Evolutionary conservation across 1,140 invertebrate genomes (phyloP), one percentile per base, ranked within the genome.

Genomic region (Drosophila funebris): DNA sequence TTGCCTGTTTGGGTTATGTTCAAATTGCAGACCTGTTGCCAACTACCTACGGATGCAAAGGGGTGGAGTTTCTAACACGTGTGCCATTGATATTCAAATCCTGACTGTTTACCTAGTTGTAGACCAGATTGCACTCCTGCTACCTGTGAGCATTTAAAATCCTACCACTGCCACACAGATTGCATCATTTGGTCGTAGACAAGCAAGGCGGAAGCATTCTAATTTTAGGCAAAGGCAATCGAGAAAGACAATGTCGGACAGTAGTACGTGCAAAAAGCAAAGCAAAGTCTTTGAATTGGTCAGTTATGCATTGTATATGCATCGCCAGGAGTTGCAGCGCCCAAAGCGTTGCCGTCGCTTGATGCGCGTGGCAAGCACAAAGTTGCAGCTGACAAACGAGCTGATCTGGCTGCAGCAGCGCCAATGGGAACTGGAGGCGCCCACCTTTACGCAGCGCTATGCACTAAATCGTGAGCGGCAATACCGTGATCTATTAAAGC

Each of bases 361-460:
- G 27, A 82, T 82, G 83, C 63, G 68, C 9, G 43, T 87, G 18
- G 72, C 62, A 44, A 58, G 27, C 60, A 87, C 83, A 67, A 82
- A 87, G 48, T 9, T 82, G 63, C 64, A 58, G 33, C 58, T 88
- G 78, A 88, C 84, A 63, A 68, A 87, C 50, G 82, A 78, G 60
- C 76, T 87, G 72, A 87, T 82, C 18, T 63, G 44, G 50, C 60
- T 36, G 11, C 41, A 60, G 48, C 63, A 41, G 0, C 64, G 67
- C 20, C 79, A 83, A 48, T 84, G 80, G 77, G 27, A 44, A 41
- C 11, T 46, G 44, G n/a, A 52, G 36, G 44, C 37, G 68, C 50
- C 68, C 46, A 75, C 44, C 46, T 50, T 31, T 43, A 74, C 82
- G 63, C 62, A 78, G 43, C 54, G 31, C 4, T 57, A 33, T 3